Conservation (phyloP, 1,140 invertebrate species). For the Melanaphis sacchari region DNA sequence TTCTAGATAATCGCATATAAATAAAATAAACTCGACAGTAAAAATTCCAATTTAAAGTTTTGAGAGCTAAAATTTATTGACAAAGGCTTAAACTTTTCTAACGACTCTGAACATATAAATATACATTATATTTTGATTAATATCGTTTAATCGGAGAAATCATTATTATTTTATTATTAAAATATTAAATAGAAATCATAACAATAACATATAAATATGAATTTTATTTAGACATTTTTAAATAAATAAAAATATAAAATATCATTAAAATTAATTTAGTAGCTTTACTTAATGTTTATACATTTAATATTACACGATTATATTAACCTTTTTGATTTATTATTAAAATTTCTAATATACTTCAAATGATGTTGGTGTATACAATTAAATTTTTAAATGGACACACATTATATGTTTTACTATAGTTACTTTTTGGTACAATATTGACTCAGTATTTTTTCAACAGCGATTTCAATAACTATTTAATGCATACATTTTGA, state of each 20-base stretch:
- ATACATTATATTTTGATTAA: not conserved
- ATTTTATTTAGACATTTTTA: not conserved
- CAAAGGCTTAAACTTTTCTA: not conserved
- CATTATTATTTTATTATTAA: not conserved
- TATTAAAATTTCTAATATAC: no score
- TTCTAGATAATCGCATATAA: not conserved
- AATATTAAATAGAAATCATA: not conserved
- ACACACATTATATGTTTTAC: not conserved
- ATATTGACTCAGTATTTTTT: no score
- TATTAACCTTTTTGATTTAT: no score
- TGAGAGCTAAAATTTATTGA: not conserved
- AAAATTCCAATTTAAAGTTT: constrained; percentile 32
- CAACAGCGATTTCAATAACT: not conserved
- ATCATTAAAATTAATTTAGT: no score
- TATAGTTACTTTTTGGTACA: no score
- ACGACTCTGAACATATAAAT: not conserved
- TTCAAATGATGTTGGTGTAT: not conserved
- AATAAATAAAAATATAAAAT: not conserved
- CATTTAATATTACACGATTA: not conserved
- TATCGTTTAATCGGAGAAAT: not conserved
- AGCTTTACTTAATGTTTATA: not conserved
- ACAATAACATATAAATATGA: not conserved
- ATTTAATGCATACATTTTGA: not conserved
- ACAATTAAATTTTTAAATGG: not conserved
- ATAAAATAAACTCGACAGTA: constrained; percentile 30